Evolutionary conservation across 35 echinoderm and acorn worm species (phyloP).

Genomic region (Diadema setosum): DNA sequence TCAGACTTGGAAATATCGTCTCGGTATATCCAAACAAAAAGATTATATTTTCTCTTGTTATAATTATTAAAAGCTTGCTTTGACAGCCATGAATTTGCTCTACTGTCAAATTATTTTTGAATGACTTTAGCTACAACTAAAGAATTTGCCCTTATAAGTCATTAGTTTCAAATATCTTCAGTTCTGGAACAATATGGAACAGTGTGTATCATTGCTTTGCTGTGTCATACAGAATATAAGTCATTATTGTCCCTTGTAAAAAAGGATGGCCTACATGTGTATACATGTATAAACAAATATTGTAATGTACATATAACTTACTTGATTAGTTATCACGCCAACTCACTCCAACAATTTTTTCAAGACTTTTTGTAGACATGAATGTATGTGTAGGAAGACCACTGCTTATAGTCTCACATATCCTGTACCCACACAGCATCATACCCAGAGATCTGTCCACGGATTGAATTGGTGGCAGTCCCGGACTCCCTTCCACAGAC

Average conservation of each 20-base stretch:
- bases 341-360: not conserved
- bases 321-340: not conserved
- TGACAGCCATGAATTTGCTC: too few relatives aligned
- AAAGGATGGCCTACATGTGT: not conserved
- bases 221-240: not conserved
- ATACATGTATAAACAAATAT: not conserved
- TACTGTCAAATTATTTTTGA: not conserved
- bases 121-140: not conserved
- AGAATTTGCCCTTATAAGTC: too few relatives aligned
- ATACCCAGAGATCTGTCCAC: conserved; percentile 20
- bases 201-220: not conserved
- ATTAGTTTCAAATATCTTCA: not conserved
- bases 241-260: not conserved
- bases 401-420: not conserved
- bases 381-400: not conserved
- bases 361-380: not conserved
- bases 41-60: too few relatives aligned
- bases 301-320: not conserved
- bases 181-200: not conserved
- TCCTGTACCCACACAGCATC: not conserved
- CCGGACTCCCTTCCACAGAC: not conserved
- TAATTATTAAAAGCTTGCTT: too few relatives aligned
- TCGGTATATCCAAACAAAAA: too few relatives aligned
- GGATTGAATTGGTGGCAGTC: conserved; percentile 10
- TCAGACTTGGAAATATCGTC: too few relatives aligned